Evolutionary conservation across 1,140 invertebrate genomes (phyloP).

Genomic region (Drosophila sproati): DNA sequence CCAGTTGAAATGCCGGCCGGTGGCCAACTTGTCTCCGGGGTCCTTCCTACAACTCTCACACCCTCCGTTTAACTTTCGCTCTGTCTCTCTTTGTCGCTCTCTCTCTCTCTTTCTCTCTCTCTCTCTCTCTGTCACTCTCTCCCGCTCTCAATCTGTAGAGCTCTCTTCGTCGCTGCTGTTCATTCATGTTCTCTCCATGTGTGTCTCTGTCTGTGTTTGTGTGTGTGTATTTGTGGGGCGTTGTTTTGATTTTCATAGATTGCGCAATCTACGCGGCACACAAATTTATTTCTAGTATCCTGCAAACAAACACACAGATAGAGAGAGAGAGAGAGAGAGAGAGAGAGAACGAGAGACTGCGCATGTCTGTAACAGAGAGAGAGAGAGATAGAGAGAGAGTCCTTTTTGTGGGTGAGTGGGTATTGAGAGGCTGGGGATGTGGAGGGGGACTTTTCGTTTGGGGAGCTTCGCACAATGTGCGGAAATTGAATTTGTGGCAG

Average conservation of each 20-base stretch:
- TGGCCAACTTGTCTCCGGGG: slow-evolving; percentile 52
- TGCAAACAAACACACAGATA: slow-evolving; percentile 41
- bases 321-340: slow-evolving; percentile 1
- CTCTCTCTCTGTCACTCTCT: not conserved
- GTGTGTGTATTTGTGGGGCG: slow-evolving; percentile 71
- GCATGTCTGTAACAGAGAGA: slow-evolving; percentile 2
- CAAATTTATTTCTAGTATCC: slow-evolving; percentile 34
- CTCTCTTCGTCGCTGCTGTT: slow-evolving; percentile 8
- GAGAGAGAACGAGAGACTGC: slow-evolving; percentile 2
- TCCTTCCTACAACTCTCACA: not conserved
- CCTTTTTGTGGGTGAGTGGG: not conserved
- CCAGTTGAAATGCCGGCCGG: slow-evolving; percentile 55
- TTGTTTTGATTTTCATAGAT: slow-evolving; percentile 81
- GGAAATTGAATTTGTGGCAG: slow-evolving; percentile 81
- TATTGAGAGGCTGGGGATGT: not conserved
- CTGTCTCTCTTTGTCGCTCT: not conserved
- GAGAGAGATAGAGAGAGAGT: not conserved
- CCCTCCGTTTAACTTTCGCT: not conserved
- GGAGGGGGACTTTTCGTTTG: slow-evolving; percentile 13
- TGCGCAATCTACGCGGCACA: slow-evolving; percentile 67
- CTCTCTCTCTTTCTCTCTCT: not conserved
- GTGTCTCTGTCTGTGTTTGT: slow-evolving; percentile 6
- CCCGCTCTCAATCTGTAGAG: not conserved
- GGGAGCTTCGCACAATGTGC: slow-evolving; percentile 76
- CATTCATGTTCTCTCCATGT: slow-evolving; percentile 35